Conservation (phyloP, 1,140 invertebrate species). For the Lepidurus packardi region DNA sequence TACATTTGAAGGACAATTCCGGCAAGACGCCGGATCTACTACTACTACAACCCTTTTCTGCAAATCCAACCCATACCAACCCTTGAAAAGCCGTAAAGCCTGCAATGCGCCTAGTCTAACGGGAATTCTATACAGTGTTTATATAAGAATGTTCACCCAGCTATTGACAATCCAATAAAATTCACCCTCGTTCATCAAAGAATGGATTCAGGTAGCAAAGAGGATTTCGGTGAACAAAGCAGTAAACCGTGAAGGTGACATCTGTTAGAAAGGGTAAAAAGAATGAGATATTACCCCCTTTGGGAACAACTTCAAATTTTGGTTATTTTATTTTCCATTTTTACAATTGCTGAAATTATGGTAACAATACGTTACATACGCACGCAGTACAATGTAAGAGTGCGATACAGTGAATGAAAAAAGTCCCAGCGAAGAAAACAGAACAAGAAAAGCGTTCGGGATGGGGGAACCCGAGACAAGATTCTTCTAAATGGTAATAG, state of each 20-base stretch:
- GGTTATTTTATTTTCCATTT: no score
- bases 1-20: not conserved
- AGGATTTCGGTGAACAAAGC: not conserved
- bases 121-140: not conserved
- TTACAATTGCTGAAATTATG: no score
- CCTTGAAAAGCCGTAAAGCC: not conserved
- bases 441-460: no score
- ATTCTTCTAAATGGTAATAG: no score
- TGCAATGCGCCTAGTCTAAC: not conserved
- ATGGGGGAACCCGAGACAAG: no score
- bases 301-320: no score
- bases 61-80: not conserved
- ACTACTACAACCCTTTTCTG: slow-evolving; percentile 7
- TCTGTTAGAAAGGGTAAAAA: slow-evolving; percentile 1
- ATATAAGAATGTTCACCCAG: not conserved
- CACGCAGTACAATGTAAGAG: no score
- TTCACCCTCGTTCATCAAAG: not conserved
- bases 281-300: not conserved
- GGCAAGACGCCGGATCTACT: not conserved
- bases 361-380: no score
- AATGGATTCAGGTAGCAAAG: not conserved
- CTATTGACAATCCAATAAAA: not conserved
- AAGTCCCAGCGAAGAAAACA: no score
- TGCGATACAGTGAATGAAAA: no score
- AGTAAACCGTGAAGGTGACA: slow-evolving; percentile 15